Conservation (phyloP, 2,113 vertebrate species). For the Chloropsis cyanopogon region DNA sequence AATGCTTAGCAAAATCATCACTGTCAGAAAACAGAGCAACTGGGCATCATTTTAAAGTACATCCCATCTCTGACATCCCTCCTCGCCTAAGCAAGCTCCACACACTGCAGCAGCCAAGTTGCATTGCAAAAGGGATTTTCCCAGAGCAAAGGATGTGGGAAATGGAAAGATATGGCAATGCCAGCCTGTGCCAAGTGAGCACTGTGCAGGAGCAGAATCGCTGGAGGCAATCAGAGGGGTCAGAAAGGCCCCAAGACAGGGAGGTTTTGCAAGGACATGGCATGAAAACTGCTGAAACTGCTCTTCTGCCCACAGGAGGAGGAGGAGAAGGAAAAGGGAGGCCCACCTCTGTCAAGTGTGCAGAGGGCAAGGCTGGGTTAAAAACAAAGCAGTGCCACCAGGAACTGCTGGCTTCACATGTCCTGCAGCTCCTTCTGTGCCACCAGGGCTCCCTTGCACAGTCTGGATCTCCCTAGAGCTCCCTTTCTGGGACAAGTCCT, state of each 20-base stretch:
- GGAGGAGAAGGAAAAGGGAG: neutral
- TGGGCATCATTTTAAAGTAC: neutral
- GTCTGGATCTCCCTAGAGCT: neutral
- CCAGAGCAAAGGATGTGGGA: neutral
- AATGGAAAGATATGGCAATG: neutral
- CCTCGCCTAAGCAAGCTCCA: neutral
- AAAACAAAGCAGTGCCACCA: neutral
- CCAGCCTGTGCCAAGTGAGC: accelerated
- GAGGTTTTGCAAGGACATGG: neutral
- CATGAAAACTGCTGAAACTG: neutral
- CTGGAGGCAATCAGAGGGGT: accelerated
- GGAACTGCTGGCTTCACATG: neutral
- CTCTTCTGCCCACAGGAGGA: neutral
- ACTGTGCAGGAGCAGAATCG: neutral
- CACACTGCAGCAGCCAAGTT: neutral
- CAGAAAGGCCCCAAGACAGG: neutral
- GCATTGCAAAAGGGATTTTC: neutral
- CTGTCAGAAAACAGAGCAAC: neutral
- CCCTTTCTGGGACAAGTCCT: neutral
- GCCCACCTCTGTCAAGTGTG: neutral
- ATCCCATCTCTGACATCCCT: neutral
- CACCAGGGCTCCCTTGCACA: neutral
- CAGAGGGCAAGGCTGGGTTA: neutral
- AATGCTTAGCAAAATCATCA: neutral
- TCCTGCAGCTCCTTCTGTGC: neutral